phyloP scores from a whole-genome alignment of 2,888 invertebrate species.

The Smittia aterrima region DNA sequence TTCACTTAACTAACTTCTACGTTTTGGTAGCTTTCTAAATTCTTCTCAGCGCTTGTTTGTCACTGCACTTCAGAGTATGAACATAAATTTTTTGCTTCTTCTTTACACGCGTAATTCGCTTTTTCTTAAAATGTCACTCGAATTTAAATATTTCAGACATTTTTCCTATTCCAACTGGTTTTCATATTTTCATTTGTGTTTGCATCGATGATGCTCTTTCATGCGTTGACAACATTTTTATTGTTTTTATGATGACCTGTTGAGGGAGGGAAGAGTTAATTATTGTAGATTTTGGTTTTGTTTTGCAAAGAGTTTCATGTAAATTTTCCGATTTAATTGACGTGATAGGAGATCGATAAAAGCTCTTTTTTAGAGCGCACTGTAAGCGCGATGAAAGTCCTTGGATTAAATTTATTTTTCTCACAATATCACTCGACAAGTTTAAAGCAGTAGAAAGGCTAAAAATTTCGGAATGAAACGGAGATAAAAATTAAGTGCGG shows the following conservation, averaged over 20 bases:
- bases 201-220: conserved; percentile 22
- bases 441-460: too few species aligned
- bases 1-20: background rate
- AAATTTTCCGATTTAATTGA: too few species aligned
- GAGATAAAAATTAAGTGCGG: background rate
- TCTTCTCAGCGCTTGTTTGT: background rate
- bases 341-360: too few species aligned
- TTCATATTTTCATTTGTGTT: conserved; percentile 6
- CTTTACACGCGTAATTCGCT: background rate
- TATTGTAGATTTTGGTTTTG: too few species aligned
- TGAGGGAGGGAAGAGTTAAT: too few species aligned
- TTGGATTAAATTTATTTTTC: background rate
- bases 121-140: conserved; percentile 6
- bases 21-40: conserved; percentile 8
- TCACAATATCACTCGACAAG: too few species aligned
- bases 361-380: background rate
- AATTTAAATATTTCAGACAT: conserved; percentile 29
- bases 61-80: background rate
- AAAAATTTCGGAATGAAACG: background rate
- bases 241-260: background rate
- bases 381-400: background rate
- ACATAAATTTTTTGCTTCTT: background rate
- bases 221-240: conserved; percentile 1
- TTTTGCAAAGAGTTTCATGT: too few species aligned
- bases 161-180: conserved; percentile 23